Evolutionary conservation across 2,888 invertebrate genomes (phyloP).

Genomic region (Drosophila niveifrons): DNA sequence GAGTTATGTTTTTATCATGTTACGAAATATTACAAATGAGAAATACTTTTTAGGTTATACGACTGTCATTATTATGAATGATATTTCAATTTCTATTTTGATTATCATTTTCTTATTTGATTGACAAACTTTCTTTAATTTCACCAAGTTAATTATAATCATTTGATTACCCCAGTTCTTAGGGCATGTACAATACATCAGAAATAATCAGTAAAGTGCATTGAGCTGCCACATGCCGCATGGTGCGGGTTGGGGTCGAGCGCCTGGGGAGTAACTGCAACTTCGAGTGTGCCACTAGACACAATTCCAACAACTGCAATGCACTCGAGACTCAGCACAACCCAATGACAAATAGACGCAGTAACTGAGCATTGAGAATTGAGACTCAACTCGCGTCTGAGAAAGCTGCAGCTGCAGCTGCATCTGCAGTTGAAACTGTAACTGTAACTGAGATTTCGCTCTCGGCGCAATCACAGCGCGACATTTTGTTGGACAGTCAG

Average conservation of each 20-base stretch:
- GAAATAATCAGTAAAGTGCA: slow-evolving; percentile 78
- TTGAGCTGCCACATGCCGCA: slow-evolving; percentile 38
- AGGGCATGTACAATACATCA: slow-evolving; percentile 42
- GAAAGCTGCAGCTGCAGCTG: slow-evolving; percentile 16
- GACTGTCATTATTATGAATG: too few species aligned
- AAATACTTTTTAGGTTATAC: too few species aligned
- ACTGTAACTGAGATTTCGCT: slow-evolving; percentile 61
- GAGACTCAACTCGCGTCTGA: slow-evolving; percentile 21
- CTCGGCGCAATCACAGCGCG: slow-evolving; percentile 74
- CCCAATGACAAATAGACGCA: slow-evolving; percentile 48
- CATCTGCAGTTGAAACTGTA: not conserved
- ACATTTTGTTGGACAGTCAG: slow-evolving; percentile 56
- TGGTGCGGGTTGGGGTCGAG: slow-evolving; percentile 13
- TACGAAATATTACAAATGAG: too few species aligned
- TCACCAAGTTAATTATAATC: not conserved
- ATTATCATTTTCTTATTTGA: too few species aligned
- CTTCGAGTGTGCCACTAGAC: slow-evolving; percentile 59
- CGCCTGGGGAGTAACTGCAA: slow-evolving; percentile 31
- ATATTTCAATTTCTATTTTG: too few species aligned
- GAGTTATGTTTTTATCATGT: too few species aligned
- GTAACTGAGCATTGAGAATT: slow-evolving; percentile 34
- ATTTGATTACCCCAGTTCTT: not conserved
- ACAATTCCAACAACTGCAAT: slow-evolving; percentile 70
- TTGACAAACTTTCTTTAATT: not conserved
- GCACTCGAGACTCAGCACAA: slow-evolving; percentile 67